phyloP scores from a whole-genome alignment of 2,888 invertebrate species.

The Agrenia bidenticulata region DNA sequence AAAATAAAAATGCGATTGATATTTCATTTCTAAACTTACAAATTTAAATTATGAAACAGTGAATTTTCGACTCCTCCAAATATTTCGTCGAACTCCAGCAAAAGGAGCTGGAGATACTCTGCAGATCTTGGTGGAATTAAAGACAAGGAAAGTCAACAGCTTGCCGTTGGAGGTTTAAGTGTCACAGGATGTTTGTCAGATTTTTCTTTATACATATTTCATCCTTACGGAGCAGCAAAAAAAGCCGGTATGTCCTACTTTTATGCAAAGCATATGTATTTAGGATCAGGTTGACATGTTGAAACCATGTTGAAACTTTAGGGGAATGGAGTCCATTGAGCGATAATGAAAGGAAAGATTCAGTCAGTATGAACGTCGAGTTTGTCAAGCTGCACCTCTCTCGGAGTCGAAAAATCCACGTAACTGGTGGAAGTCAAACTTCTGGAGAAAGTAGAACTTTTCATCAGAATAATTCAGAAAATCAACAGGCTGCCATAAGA shows the following conservation, averaged over 20 bases:
- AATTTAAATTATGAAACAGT: too few relatives aligned
- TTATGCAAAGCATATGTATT: neutral
- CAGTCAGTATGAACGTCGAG: constrained; percentile 92
- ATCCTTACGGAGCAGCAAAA: constrained; percentile 91
- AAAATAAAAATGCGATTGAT: constrained; percentile 1
- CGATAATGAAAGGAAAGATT: constrained; percentile 90
- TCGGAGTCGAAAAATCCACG: constrained; percentile 71
- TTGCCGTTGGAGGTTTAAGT: constrained; percentile 81
- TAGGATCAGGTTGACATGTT: neutral
- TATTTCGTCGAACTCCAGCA: constrained; percentile 1
- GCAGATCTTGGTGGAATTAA: constrained; percentile 37
- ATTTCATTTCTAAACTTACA: too few relatives aligned
- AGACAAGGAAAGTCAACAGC: constrained; percentile 59
- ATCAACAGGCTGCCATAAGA: constrained; percentile 75
- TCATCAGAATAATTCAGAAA: constrained; percentile 36
- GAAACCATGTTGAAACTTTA: constrained; percentile 55
- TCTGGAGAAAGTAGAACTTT: constrained; percentile 8
- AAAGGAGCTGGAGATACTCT: constrained; percentile 11
- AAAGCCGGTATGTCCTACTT: constrained; percentile 68
- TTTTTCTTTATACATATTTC: constrained; percentile 97
- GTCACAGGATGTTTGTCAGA: constrained; percentile 95
- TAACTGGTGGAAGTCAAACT: constrained; percentile 22
- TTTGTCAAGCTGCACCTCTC: constrained; percentile 95
- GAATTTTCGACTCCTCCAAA: constrained; percentile 58
- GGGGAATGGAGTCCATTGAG: constrained; percentile 84